Percentiles rank a stretch among this genome's conserved stretches.
These are phyloP conservation scores for Puffinus mauretanicus DNA, from an alignment of 2,113 vertebrate species.

Conservation along the genomic window DNA sequence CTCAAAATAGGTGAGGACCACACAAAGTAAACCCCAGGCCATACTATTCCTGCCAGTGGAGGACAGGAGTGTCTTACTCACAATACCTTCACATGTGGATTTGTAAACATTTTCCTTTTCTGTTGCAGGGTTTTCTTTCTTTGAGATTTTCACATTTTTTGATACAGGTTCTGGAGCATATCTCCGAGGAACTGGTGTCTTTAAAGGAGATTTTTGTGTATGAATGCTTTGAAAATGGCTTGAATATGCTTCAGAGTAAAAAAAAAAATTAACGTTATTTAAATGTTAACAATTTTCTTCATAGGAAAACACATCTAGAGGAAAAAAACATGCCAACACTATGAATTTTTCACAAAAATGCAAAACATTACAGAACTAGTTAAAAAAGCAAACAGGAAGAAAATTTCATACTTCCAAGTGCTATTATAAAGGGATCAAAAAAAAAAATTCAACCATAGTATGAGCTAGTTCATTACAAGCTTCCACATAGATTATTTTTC, in stretches of 20 bases:
- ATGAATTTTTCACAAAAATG: background rate
- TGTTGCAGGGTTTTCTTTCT: conserved; percentile 29
- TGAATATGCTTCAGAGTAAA: conserved; percentile 34
- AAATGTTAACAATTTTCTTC: background rate
- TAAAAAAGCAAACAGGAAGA: background rate
- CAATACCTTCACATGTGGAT: conserved; percentile 25
- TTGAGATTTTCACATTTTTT: conserved; percentile 63
- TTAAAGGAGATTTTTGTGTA: conserved; percentile 65
- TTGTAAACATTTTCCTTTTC: conserved; percentile 70
- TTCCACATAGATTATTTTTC: background rate
- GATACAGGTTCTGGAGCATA: conserved; percentile 78
- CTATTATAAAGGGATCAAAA: background rate
- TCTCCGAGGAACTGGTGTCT: conserved; percentile 80
- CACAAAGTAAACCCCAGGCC: background rate
- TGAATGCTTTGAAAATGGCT: conserved; percentile 21
- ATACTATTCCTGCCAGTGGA: background rate
- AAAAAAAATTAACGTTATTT: background rate
- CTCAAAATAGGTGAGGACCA: background rate
- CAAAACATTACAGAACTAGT: background rate
- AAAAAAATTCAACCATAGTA: background rate
- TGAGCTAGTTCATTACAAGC: background rate
- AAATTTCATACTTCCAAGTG: background rate
- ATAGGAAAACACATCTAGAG: background rate
- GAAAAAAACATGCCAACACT: background rate
- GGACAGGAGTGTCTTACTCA: background rate